Percentiles rank a stretch among this genome's conserved stretches.
Evolutionary conservation across 2,797 vertebrate genomes (phyloP).

Genomic region (Crypturellus tataupa): DNA sequence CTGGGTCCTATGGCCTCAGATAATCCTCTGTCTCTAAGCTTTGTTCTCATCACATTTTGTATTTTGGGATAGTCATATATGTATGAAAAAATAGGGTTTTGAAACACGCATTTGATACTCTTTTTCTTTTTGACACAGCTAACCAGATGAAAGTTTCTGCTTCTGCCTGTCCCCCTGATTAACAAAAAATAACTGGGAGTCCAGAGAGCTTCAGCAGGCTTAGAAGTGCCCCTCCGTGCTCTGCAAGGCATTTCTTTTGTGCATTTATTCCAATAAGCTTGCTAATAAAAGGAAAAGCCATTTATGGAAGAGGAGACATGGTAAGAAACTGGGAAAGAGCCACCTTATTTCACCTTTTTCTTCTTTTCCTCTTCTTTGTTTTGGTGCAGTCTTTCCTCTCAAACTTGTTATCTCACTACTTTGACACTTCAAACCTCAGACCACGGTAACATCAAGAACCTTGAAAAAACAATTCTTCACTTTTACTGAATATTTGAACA

Average conservation of each 20-base stretch:
- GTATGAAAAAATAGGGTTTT: neutral
- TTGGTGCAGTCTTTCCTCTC: neutral
- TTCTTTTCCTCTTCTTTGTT: neutral
- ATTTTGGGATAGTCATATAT: neutral
- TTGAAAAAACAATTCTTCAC: neutral
- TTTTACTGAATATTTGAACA: neutral
- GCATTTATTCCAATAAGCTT: neutral
- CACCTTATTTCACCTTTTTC: neutral
- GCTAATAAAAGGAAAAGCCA: neutral
- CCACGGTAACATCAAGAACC: neutral
- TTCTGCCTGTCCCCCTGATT: neutral
- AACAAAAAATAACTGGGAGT: neutral
- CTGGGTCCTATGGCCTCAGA: constrained; percentile 4
- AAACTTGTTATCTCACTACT: neutral
- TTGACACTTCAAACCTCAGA: neutral
- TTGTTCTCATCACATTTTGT: constrained; percentile 10
- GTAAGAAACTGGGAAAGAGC: neutral
- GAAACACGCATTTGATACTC: neutral
- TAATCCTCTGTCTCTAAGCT: neutral
- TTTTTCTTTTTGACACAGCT: neutral
- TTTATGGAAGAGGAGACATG: neutral
- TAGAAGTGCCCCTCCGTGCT: neutral
- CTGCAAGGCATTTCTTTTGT: neutral
- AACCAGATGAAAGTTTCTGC: neutral
- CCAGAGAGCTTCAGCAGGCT: neutral